Evolutionary conservation across 2,113 vertebrate species (phyloP).

Genomic region (Nannobrachium achirus): DNA sequence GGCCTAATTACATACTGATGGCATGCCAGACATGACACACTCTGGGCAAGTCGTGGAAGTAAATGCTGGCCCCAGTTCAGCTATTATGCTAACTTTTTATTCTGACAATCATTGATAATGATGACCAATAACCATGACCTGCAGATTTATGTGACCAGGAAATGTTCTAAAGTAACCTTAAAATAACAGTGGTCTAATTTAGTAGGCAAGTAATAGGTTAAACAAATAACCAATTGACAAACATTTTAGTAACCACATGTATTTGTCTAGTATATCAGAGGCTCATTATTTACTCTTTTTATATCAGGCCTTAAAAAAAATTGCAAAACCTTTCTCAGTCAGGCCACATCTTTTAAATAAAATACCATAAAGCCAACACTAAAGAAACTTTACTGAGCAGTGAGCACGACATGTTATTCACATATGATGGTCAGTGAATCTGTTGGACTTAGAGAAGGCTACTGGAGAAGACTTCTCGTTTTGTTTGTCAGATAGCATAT

Average conservation of each 20-base stretch:
- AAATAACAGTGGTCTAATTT: not conserved
- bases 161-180: not conserved
- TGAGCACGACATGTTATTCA: not conserved
- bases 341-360: no score
- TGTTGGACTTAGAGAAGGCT: not conserved
- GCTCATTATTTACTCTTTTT: no score
- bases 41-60: slow-evolving; percentile 4
- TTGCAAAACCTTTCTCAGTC: no score
- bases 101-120: slow-evolving; percentile 6
- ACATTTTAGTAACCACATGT: no score
- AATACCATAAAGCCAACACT: no score
- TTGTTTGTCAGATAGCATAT: not conserved
- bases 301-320: no score
- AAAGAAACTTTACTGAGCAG: no score
- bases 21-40: slow-evolving; percentile 35
- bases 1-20: slow-evolving; percentile 37
- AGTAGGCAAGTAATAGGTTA: no score
- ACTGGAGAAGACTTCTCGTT: no score
- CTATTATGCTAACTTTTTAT: not conserved
- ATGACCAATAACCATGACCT: no score
- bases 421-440: not conserved
- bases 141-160: not conserved
- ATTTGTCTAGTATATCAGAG: no score
- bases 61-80: not conserved
- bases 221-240: no score